Conservation (phyloP, 2,888 invertebrate species). For the Diadromus collaris region DNA sequence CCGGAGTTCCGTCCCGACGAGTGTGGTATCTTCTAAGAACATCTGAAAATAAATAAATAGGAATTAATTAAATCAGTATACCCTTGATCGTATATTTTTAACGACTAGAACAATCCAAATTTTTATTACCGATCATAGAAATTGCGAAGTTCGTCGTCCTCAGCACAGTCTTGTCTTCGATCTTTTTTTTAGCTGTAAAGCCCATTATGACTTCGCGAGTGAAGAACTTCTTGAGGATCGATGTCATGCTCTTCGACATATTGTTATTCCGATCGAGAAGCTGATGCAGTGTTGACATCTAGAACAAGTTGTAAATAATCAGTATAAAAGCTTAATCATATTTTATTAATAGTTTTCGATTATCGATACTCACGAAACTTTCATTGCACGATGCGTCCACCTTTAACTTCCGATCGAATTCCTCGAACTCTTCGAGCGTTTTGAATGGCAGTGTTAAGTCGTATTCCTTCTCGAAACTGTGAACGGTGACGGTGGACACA, state of each 20-base stretch:
- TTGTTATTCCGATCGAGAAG: constrained; percentile 62
- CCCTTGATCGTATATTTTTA: no score
- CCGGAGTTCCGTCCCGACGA: constrained; percentile 17
- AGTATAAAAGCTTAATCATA: background rate
- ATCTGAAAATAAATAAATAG: constrained; percentile 24
- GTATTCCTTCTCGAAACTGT: constrained; percentile 57
- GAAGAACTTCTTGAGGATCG: constrained; percentile 66
- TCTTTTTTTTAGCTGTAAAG: constrained; percentile 64
- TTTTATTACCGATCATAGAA: constrained; percentile 62
- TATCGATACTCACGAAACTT: constrained; percentile 59
- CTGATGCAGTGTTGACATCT: constrained; percentile 51
- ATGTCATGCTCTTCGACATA: constrained; percentile 63
- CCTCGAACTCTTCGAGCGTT: constrained; percentile 53
- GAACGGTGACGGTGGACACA: constrained; percentile 14
- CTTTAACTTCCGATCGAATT: constrained; percentile 57
- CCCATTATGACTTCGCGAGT: constrained; percentile 62
- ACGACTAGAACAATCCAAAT: background rate
- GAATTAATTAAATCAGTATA: background rate
- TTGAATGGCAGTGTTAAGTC: constrained; percentile 60
- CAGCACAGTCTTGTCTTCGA: constrained; percentile 61
- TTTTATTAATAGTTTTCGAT: constrained; percentile 6
- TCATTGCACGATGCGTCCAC: constrained; percentile 54
- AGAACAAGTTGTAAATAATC: constrained; percentile 33
- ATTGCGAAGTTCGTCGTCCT: constrained; percentile 60
- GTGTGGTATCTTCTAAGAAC: constrained; percentile 32